phyloP scores from a whole-genome alignment of 2,888 invertebrate genomes.

The Heliconius sara region DNA sequence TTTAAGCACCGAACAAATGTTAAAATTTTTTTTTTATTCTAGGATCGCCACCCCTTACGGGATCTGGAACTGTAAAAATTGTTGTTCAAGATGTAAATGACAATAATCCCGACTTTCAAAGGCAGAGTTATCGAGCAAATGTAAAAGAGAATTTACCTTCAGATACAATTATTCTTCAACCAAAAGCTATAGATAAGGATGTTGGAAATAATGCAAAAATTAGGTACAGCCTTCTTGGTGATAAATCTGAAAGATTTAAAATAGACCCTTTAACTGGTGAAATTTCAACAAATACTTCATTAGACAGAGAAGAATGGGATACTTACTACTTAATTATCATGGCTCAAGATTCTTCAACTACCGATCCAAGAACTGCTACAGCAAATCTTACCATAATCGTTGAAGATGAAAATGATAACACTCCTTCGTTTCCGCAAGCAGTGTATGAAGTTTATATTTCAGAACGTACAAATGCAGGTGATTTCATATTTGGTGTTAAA shows the following conservation, averaged over 20 bases:
- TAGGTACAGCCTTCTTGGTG: slow-evolving; percentile 92
- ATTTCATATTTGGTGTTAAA: slow-evolving; percentile 95
- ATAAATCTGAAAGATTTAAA: slow-evolving; percentile 90
- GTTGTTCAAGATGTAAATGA: slow-evolving; percentile 97
- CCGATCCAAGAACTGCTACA: slow-evolving; percentile 91
- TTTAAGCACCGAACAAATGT: neutral
- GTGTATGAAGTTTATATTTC: slow-evolving; percentile 92
- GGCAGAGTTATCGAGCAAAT: slow-evolving; percentile 90
- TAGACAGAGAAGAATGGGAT: slow-evolving; percentile 92
- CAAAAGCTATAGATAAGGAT: slow-evolving; percentile 92
- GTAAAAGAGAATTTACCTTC: slow-evolving; percentile 92
- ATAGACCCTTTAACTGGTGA: slow-evolving; percentile 91
- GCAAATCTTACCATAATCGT: slow-evolving; percentile 92
- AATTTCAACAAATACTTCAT: slow-evolving; percentile 87
- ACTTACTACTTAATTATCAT: slow-evolving; percentile 92
- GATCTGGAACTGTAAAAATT: slow-evolving; percentile 94
- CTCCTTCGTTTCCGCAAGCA: slow-evolving; percentile 89
- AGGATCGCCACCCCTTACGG: slow-evolving; percentile 96
- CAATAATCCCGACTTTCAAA: slow-evolving; percentile 94
- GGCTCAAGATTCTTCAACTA: slow-evolving; percentile 94
- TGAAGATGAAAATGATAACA: slow-evolving; percentile 93
- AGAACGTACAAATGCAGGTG: slow-evolving; percentile 90
- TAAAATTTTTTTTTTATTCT: slow-evolving; percentile 58
- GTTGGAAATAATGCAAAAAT: slow-evolving; percentile 93
- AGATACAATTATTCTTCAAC: slow-evolving; percentile 90